Conservation (phyloP, 2,797 vertebrate species). For the Acanthiza pusilla region DNA sequence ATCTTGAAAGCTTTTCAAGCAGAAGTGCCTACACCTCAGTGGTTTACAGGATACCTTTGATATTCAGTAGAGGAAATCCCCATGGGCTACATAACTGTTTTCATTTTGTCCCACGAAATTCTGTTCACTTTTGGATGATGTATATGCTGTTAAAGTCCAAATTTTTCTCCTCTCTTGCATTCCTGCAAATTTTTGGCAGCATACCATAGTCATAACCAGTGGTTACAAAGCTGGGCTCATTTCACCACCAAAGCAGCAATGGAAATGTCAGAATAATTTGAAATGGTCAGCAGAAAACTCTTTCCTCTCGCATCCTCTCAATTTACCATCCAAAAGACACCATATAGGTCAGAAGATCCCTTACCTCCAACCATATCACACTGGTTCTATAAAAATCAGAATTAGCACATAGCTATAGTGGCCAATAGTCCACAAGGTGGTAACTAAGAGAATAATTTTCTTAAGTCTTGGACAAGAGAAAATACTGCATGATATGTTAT, state of each 20-base stretch:
- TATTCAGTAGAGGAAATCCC: constrained; percentile 21
- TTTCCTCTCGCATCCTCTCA: neutral
- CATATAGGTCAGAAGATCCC: neutral
- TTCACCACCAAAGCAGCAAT: neutral
- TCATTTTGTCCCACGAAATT: constrained; percentile 33
- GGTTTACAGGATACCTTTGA: constrained; percentile 25
- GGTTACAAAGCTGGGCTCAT: neutral
- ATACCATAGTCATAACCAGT: neutral
- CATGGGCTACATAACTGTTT: neutral
- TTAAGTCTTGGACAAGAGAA: neutral
- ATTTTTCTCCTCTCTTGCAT: neutral
- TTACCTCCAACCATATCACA: neutral
- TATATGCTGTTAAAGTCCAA: neutral
- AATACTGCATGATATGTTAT: neutral
- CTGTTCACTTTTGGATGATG: constrained; percentile 3
- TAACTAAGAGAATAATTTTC: neutral
- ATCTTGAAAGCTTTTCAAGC: constrained; percentile 31
- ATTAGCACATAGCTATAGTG: neutral
- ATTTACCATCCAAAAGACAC: neutral
- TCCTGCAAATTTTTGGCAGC: constrained; percentile 2
- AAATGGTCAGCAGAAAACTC: neutral
- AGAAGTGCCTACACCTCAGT: constrained; percentile 13
- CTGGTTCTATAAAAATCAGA: neutral
- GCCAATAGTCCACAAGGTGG: neutral
- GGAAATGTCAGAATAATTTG: neutral